phyloP scores from a whole-genome alignment of 2,888 invertebrate species.

The Melitaea athalia region DNA sequence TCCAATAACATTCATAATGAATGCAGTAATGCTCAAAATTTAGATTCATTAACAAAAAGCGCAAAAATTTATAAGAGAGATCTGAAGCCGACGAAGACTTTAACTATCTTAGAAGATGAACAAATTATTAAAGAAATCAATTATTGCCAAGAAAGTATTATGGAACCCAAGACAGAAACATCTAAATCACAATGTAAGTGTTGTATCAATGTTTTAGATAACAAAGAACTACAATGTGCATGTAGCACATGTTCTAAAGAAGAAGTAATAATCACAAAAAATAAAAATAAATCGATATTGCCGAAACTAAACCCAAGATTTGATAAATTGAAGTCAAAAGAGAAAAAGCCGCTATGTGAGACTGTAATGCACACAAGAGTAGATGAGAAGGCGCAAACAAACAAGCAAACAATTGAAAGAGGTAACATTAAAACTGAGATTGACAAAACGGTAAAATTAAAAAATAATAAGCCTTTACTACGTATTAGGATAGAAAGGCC shows the following conservation, averaged over 20 bases:
- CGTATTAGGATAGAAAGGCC: slow-evolving; percentile 55
- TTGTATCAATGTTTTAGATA: background rate
- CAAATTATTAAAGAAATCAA: slow-evolving; percentile 31
- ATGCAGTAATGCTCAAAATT: background rate
- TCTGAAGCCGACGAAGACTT: background rate
- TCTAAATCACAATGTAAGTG: slow-evolving; percentile 6
- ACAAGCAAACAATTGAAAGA: slow-evolving; percentile 5
- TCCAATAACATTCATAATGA: background rate
- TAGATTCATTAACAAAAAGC: background rate
- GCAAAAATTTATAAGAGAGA: background rate
- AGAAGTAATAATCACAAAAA: background rate
- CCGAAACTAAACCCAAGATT: background rate
- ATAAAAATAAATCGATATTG: background rate
- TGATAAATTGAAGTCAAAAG: background rate
- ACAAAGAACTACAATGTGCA: slow-evolving; percentile 1
- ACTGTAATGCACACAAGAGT: background rate
- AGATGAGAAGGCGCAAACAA: background rate
- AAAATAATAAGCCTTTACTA: slow-evolving; percentile 42
- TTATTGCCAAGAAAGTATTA: slow-evolving; percentile 26
- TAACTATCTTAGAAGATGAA: slow-evolving; percentile 14
- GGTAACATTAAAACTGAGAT: background rate
- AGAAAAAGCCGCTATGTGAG: background rate
- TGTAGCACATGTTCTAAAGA: slow-evolving; percentile 8
- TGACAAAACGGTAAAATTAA: background rate
- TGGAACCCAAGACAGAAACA: background rate